Evolutionary conservation across 2,888 invertebrate species (phyloP).

Genomic region (Margaritifera margaritifera): DNA sequence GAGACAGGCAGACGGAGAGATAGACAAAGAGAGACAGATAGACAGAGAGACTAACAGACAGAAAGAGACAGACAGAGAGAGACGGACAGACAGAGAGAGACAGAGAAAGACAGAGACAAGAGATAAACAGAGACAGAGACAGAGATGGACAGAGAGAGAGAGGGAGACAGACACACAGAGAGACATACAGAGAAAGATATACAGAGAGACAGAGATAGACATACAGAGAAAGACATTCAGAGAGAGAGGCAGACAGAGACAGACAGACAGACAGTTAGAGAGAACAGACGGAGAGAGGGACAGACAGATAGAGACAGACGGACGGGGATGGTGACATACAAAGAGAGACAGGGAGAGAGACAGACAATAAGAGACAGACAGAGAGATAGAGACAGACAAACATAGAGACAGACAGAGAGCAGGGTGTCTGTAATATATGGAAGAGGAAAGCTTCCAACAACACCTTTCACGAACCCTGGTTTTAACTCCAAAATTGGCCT

Average conservation of each 20-base stretch:
- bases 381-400: conserved; percentile 3
- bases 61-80: conserved; percentile 8
- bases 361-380: too few species aligned
- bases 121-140: conserved; percentile 3
- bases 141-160: conserved; percentile 8
- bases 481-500: too few species aligned
- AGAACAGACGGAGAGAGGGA: conserved; percentile 11
- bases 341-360: not conserved
- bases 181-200: conserved; percentile 7
- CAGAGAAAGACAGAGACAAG: conserved; percentile 5
- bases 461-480: too few species aligned
- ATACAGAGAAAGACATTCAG: conserved; percentile 11
- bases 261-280: conserved; percentile 9
- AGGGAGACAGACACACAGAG: conserved; percentile 8
- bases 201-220: conserved; percentile 12
- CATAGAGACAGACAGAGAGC: conserved; percentile 8
- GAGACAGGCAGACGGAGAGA: conserved; percentile 7
- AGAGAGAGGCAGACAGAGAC: conserved; percentile 11
- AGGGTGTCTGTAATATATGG: too few species aligned
- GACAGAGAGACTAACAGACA: conserved; percentile 11
- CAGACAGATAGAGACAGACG: conserved; percentile 10
- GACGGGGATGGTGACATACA: not conserved
- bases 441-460: too few species aligned
- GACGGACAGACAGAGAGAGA: conserved; percentile 8
- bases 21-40: not conserved